These are phyloP conservation scores for Cossypha heuglini DNA, from an alignment of 2,797 vertebrate genomes.

Conservation along the genomic window DNA sequence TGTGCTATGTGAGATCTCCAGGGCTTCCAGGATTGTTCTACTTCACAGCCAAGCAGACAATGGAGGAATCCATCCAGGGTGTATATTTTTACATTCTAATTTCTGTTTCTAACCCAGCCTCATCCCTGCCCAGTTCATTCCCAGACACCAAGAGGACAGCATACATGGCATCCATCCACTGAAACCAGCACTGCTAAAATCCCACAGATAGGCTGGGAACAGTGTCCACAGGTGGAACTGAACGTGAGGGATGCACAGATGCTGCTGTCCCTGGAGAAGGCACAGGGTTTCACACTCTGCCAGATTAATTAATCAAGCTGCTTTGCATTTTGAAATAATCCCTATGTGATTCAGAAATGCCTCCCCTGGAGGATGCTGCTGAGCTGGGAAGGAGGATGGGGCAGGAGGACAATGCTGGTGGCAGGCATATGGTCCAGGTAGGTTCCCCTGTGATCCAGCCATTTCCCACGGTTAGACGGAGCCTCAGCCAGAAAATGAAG, in stretches of 20 bases:
- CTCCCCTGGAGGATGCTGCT: not conserved
- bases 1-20: fast-evolving
- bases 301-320: not conserved
- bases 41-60: not conserved
- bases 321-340: not conserved
- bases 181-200: not conserved
- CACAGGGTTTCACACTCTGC: not conserved
- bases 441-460: not conserved
- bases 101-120: not conserved
- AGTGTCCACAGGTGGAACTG: fast-evolving
- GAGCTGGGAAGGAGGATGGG: not conserved
- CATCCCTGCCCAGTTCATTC: not conserved
- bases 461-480: not conserved
- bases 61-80: fast-evolving
- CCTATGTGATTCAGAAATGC: not conserved
- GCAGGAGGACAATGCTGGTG: not conserved
- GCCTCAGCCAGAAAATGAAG: not conserved
- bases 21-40: not conserved
- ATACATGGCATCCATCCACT: fast-evolving
- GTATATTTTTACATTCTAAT: not conserved
- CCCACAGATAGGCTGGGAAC: not conserved
- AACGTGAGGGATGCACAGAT: not conserved
- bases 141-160: not conserved
- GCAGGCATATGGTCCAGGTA: not conserved
- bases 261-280: not conserved